These are phyloP conservation scores for Helleia helle DNA, from an alignment of 2,888 invertebrate genomes.

Conservation along the genomic window DNA sequence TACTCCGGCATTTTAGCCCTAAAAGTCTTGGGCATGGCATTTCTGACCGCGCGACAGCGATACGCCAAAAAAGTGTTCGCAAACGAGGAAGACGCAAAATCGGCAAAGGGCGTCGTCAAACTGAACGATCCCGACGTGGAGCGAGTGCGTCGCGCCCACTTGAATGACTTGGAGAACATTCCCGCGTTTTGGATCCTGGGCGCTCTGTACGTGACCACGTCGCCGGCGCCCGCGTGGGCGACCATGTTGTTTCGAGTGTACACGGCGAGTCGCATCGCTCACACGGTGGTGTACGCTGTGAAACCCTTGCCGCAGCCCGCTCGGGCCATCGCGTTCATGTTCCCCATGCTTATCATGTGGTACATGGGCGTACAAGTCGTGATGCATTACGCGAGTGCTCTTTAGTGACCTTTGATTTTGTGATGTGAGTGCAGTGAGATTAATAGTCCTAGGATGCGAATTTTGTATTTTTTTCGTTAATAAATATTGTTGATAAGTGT, in stretches of 20 bases:
- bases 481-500: no score
- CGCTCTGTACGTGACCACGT: constrained; percentile 66
- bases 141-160: constrained; percentile 71
- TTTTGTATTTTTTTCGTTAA: no score
- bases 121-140: constrained; percentile 51
- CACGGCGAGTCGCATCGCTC: constrained; percentile 61
- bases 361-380: constrained; percentile 50
- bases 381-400: constrained; percentile 23
- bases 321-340: constrained; percentile 37
- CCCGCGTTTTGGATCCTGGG: constrained; percentile 71
- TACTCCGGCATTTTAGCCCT: constrained; percentile 39
- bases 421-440: no score
- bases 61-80: constrained; percentile 40
- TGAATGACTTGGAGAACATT: constrained; percentile 83
- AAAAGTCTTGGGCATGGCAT: constrained; percentile 35
- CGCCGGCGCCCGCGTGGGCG: constrained; percentile 39
- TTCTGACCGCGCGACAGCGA: constrained; percentile 34
- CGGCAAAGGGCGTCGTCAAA: constrained; percentile 34
- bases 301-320: constrained; percentile 75
- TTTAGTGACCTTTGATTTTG: constrained; percentile 42
- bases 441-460: no score
- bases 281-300: constrained; percentile 78
- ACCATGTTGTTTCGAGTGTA: constrained; percentile 42
- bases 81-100: constrained; percentile 42
- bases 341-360: constrained; percentile 35